These are phyloP conservation scores for Typhlichthys eigenmanni DNA, from an alignment of 2,797 vertebrate species.

Conservation along the genomic window DNA sequence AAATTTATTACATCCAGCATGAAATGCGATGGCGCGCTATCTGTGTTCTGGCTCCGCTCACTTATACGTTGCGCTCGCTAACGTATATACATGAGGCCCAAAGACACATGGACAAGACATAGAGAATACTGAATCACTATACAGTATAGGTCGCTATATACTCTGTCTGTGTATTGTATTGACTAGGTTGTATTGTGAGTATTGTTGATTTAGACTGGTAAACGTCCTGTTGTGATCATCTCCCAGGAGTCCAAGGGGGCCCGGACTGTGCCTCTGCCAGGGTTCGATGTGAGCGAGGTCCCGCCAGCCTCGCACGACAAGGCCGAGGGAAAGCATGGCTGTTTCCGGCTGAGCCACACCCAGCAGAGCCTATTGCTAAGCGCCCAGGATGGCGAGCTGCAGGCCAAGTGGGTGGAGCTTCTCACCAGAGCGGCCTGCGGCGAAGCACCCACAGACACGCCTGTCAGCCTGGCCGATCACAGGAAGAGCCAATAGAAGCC, in stretches of 20 bases:
- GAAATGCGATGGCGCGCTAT: too few relatives aligned
- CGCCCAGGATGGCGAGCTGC: conserved; percentile 80
- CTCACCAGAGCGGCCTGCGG: conserved; percentile 77
- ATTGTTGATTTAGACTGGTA: too few relatives aligned
- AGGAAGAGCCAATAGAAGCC: conserved; percentile 71
- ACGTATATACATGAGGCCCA: too few relatives aligned
- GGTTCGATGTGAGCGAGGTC: conserved; percentile 74
- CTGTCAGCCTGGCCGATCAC: conserved; percentile 63
- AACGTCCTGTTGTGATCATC: neutral
- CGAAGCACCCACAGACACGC: conserved; percentile 55
- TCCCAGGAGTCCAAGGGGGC: conserved; percentile 77
- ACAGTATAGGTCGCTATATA: neutral
- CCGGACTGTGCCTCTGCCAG: conserved; percentile 77
- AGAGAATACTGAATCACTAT: too few relatives aligned
- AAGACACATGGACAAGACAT: too few relatives aligned
- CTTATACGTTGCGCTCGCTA: too few relatives aligned
- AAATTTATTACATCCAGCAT: too few relatives aligned
- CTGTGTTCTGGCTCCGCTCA: too few relatives aligned
- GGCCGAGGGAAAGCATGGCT: conserved; percentile 71
- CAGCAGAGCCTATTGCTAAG: conserved; percentile 84
- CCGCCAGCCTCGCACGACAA: conserved; percentile 69
- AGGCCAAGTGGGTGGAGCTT: conserved; percentile 83
- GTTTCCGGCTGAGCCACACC: conserved; percentile 80
- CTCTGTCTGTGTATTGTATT: neutral
- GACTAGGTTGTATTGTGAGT: neutral